A percentile compares a stretch with the other conserved stretches of the same genome.
These are phyloP conservation scores for Marisa cornuarietis DNA, from an alignment of 1,140 invertebrate species.

Conservation along the genomic window DNA sequence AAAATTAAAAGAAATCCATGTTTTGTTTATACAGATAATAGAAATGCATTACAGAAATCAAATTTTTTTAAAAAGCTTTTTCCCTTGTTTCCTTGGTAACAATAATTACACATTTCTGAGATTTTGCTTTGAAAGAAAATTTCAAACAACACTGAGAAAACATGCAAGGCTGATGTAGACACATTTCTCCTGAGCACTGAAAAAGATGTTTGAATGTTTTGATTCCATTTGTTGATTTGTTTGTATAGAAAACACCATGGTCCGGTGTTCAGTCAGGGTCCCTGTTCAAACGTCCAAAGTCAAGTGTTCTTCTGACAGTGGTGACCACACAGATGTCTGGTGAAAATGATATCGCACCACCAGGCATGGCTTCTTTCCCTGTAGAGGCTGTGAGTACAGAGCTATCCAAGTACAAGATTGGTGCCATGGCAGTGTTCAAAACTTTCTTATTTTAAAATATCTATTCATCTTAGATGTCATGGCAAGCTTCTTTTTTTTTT, in stretches of 20 bases:
- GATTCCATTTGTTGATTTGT: neutral
- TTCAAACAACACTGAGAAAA: neutral
- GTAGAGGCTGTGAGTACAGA: conserved; percentile 51
- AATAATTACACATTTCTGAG: too few species aligned
- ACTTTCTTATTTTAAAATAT: neutral
- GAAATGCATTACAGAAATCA: too few species aligned
- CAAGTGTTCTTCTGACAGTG: conserved; percentile 78
- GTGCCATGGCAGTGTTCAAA: too few species aligned
- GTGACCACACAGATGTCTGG: conserved; percentile 71
- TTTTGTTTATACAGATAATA: too few species aligned
- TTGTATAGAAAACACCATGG: conserved; percentile 75
- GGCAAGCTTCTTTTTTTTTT: neutral
- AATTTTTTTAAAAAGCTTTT: too few species aligned
- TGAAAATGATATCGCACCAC: conserved; percentile 29
- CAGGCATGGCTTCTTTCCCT: conserved; percentile 49
- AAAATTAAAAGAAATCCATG: too few species aligned
- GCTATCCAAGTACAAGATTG: neutral
- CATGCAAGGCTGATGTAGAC: too few species aligned
- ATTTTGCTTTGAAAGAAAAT: too few species aligned
- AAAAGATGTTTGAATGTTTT: neutral
- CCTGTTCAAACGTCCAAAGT: conserved; percentile 81
- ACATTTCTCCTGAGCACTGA: neutral
- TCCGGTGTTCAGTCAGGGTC: conserved; percentile 75
- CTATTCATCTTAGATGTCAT: too few species aligned
- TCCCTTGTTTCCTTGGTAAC: too few species aligned